Evolutionary conservation across 1,140 invertebrate species (phyloP).

Genomic region (Mylabris phalerata): DNA sequence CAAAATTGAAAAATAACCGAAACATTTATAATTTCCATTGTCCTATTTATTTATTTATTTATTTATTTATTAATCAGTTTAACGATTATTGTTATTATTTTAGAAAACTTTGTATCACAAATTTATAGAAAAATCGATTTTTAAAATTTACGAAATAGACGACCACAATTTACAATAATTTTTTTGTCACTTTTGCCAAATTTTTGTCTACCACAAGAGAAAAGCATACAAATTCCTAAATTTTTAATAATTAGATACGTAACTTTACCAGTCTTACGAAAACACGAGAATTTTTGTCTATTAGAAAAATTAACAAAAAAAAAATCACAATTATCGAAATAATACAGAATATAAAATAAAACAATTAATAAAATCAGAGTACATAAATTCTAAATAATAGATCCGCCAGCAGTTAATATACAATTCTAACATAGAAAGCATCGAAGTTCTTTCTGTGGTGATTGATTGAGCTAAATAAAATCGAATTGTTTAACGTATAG

Average conservation of each 20-base stretch:
- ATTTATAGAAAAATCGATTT: constrained; percentile 6
- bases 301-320: constrained; percentile 9
- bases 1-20: too few species aligned
- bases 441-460: background rate
- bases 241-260: constrained; percentile 7
- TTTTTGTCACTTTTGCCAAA: background rate
- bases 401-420: constrained; percentile 28
- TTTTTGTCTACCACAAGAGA: constrained; percentile 1
- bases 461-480: background rate
- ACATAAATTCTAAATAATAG: constrained; percentile 18
- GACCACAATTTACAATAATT: constrained; percentile 12
- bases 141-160: constrained; percentile 5
- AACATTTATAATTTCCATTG: too few species aligned
- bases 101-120: constrained; percentile 19
- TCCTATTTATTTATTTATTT: too few species aligned
- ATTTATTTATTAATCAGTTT: too few species aligned
- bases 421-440: constrained; percentile 16
- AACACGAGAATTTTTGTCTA: constrained; percentile 7
- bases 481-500: background rate
- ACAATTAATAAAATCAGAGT: constrained; percentile 15
- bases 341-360: constrained; percentile 13
- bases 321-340: constrained; percentile 11
- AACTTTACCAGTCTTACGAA: too few species aligned
- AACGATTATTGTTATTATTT: background rate
- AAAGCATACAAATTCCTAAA: constrained; percentile 6